Conservation (phyloP, 1,140 invertebrate genomes). For the Drosophila persimilis region DNA sequence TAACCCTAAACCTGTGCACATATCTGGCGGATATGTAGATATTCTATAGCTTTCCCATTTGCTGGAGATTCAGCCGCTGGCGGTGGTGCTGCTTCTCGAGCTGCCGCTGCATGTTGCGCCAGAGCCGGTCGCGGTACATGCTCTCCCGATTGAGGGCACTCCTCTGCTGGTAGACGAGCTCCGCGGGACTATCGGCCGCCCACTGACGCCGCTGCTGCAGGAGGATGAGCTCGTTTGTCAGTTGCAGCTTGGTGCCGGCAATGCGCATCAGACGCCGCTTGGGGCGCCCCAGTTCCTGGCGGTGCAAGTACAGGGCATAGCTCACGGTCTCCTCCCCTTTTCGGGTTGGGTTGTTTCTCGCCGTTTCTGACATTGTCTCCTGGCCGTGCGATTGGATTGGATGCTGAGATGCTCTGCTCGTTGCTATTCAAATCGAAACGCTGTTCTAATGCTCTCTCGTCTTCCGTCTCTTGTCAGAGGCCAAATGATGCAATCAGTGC, state of each 20-base stretch:
- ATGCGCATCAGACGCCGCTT: constrained; percentile 56
- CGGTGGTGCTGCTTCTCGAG: constrained; percentile 35
- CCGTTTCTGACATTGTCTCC: constrained; percentile 36
- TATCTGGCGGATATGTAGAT: not conserved
- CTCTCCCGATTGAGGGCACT: constrained; percentile 50
- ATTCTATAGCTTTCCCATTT: constrained; percentile 28
- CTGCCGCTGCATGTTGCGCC: constrained; percentile 49
- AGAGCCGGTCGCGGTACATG: constrained; percentile 50
- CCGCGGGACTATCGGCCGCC: constrained; percentile 22
- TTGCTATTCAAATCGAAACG: constrained; percentile 34
- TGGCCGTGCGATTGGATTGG: not conserved
- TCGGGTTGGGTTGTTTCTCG: constrained; percentile 5
- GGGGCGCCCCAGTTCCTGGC: constrained; percentile 51
- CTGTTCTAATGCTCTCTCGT: constrained; percentile 1
- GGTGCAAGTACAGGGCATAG: constrained; percentile 64
- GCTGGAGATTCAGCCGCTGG: constrained; percentile 26
- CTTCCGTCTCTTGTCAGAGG: constrained; percentile 25
- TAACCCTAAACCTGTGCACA: not conserved
- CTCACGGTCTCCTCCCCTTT: constrained; percentile 26
- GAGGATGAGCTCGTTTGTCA: constrained; percentile 67
- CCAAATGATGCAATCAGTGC: constrained; percentile 66
- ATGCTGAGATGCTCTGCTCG: not conserved
- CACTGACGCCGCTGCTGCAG: constrained; percentile 44
- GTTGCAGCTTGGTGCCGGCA: constrained; percentile 52
- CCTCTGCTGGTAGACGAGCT: constrained; percentile 39